Evolutionary conservation across 2,113 vertebrate species (phyloP).

Genomic region (Platysternon megacephalum): DNA sequence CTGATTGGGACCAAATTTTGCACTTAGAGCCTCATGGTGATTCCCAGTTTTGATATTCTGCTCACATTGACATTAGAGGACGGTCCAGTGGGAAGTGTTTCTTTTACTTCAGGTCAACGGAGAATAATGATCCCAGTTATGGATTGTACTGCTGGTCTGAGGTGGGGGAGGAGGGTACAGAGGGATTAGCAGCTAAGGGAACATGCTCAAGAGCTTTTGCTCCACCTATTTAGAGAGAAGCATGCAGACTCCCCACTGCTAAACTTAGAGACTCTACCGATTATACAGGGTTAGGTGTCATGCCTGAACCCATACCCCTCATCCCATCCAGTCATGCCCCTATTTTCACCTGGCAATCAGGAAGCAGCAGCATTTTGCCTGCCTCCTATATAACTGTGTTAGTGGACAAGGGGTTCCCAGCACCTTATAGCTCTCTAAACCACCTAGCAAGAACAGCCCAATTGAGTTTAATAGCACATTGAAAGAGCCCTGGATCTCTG

Average conservation of each 20-base stretch:
- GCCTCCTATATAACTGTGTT: accelerated
- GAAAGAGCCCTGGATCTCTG: not conserved
- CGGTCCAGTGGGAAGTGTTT: not conserved
- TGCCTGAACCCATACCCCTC: not conserved
- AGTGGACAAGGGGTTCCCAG: not conserved
- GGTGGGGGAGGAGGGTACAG: not conserved
- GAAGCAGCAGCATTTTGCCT: not conserved
- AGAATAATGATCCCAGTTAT: not conserved
- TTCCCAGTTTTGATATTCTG: not conserved
- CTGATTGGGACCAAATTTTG: accelerated
- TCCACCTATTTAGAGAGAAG: not conserved
- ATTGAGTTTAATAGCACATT: accelerated
- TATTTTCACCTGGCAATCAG: not conserved
- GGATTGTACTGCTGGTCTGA: not conserved
- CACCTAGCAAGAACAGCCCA: not conserved
- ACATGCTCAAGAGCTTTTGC: not conserved
- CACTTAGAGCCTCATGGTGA: accelerated
- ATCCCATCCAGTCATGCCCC: not conserved
- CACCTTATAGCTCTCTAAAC: not conserved
- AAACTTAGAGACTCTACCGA: not conserved
- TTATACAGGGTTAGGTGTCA: not conserved
- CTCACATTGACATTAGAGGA: not conserved
- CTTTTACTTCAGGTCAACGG: not conserved
- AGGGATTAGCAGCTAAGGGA: not conserved
- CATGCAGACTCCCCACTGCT: not conserved